These are phyloP conservation scores for Muscicapa striata DNA, from an alignment of 2,797 vertebrate species.

Conservation along the genomic window DNA sequence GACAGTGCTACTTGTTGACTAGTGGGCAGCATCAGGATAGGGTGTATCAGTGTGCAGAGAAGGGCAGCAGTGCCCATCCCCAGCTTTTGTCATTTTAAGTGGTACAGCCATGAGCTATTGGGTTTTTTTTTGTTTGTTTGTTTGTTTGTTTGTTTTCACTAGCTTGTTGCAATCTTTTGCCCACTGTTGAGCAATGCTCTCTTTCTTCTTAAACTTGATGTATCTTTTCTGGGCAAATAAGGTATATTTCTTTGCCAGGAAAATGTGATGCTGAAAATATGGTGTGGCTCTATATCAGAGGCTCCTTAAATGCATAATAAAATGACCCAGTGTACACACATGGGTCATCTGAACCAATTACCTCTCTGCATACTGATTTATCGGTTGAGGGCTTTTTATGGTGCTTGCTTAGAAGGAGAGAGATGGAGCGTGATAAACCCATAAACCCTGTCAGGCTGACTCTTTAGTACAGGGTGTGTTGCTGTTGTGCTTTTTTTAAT, in stretches of 20 bases:
- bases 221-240: background rate
- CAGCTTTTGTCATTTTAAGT: background rate
- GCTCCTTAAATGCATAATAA: constrained; percentile 34
- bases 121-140: fast-evolving
- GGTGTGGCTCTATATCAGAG: background rate
- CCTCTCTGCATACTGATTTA: constrained; percentile 26
- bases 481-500: background rate
- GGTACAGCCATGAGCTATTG: background rate
- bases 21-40: background rate
- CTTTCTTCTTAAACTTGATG: background rate
- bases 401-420: constrained; percentile 38
- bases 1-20: background rate
- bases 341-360: constrained; percentile 22
- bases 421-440: constrained; percentile 3
- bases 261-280: background rate
- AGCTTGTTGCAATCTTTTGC: background rate
- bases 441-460: background rate
- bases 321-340: background rate
- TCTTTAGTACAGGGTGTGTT: background rate
- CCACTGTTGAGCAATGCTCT: background rate
- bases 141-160: background rate
- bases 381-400: constrained; percentile 45
- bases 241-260: background rate
- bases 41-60: background rate
- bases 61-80: background rate